Evolutionary conservation across 2,113 vertebrate genomes (phyloP).

Genomic region (Urocynchramus pylzowi): DNA sequence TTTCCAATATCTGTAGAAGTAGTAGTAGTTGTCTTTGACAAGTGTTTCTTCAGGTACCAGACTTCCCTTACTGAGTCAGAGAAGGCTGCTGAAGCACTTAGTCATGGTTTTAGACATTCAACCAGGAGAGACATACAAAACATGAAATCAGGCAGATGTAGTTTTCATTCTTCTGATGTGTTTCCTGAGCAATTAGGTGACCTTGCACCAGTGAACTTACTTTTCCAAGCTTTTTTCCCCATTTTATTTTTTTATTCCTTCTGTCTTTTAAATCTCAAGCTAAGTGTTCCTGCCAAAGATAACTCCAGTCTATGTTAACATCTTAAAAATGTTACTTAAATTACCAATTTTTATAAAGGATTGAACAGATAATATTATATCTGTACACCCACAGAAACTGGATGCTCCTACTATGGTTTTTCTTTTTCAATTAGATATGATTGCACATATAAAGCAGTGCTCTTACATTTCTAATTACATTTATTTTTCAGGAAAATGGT

Average conservation of each 20-base stretch:
- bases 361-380: neutral
- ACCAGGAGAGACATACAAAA: neutral
- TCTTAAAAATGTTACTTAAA: neutral
- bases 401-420: neutral
- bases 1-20: neutral
- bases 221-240: neutral
- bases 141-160: neutral
- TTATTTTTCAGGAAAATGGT: conserved; percentile 76
- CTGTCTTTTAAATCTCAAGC: neutral
- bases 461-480: neutral
- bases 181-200: neutral
- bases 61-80: neutral
- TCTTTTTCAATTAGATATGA: neutral
- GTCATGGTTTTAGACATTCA: neutral
- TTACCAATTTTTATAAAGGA: neutral
- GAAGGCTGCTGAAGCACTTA: neutral
- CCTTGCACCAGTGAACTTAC: neutral
- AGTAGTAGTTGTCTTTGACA: neutral
- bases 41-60: neutral
- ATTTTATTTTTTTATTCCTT: neutral
- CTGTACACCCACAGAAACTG: neutral
- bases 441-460: neutral
- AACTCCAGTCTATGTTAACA: neutral
- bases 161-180: neutral
- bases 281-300: neutral